Evolutionary conservation across 2,797 vertebrate genomes (phyloP), one percentile per base, ranked within the genome.

Genomic region (Gymnothorax javanicus): DNA sequence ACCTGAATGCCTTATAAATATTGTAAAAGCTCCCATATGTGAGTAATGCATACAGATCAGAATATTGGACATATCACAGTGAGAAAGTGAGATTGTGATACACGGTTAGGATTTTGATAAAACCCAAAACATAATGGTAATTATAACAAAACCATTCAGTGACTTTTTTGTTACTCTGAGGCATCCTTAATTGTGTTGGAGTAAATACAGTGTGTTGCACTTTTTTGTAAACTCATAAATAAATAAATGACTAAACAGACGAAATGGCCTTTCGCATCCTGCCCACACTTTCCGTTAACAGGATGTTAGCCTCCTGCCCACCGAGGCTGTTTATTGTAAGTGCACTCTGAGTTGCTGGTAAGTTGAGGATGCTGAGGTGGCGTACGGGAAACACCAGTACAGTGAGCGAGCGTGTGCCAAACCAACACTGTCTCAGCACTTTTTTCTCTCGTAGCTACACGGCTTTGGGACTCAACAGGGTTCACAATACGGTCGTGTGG

Each of bases 301-400:
- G 5, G 4, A 8, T 56, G 11, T 79, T 57, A 33, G 69, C 43
- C 62, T n/a, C 27, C 7, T 62, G 8, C 50, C 69, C 58, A 27
- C 17, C 67, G 77, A 60, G 81, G 86, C 79, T 69, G 62, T 83
- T 86, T 83, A 71, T 81, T n/a, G 86, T 86, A 86, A 86, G 83
- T 83, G 86, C 4, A 7, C 23, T 54, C 3, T 56, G 5, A 71
- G 79, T 82, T 83, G 58, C 86, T 83, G 79, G 81, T 58, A 86
- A 86, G 54, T 71, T 86, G 60, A 83, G 57, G 56, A 11, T 54
- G 84, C 64, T 85, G 52, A 86, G 79, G 43, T 54, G 82, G 12
- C 50, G 71, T 52, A 58, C 77, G 83, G 86, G 86, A 86, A 86
- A 54, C 69, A 1, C 25, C 33, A 4, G 11, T n/a, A 4, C 75